A percentile compares a stretch with the other conserved stretches of the same genome.
These are phyloP conservation scores for Altica lythri DNA, from an alignment of 2,888 invertebrate species.

Conservation along the genomic window DNA sequence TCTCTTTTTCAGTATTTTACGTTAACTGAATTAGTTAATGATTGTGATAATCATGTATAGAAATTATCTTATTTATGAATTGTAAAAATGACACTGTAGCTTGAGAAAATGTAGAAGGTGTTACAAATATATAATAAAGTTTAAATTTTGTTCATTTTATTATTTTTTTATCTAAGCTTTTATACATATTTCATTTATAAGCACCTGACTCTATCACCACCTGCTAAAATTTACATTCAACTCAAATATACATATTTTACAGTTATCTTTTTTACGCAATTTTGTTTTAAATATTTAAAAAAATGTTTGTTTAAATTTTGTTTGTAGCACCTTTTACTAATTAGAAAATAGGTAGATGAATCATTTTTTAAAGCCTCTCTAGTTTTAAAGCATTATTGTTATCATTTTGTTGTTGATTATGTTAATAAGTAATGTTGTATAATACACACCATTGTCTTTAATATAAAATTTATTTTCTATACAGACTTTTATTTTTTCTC, in stretches of 20 bases:
- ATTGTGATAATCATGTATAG: constrained; percentile 42
- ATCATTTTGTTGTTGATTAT: constrained; percentile 59
- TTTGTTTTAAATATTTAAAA: not conserved
- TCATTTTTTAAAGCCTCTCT: constrained; percentile 39
- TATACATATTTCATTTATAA: too few relatives aligned
- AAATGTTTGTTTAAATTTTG: not conserved
- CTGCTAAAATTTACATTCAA: too few relatives aligned
- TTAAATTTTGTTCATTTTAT: too few relatives aligned
- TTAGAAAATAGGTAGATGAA: constrained; percentile 30
- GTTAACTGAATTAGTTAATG: constrained; percentile 34
- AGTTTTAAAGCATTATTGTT: constrained; percentile 52
- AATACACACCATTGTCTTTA: constrained; percentile 58
- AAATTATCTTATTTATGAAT: constrained; percentile 35
- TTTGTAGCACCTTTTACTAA: constrained; percentile 18
- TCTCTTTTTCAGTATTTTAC: constrained; percentile 32
- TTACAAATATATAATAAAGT: too few relatives aligned
- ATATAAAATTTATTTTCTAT: constrained; percentile 43
- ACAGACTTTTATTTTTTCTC: not conserved
- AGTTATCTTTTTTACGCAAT: too few relatives aligned
- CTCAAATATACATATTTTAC: too few relatives aligned
- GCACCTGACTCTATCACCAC: too few relatives aligned
- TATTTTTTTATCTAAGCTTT: too few relatives aligned
- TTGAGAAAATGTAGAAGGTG: constrained; percentile 26
- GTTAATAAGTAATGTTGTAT: constrained; percentile 56
- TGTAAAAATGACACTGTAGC: constrained; percentile 33